Evolutionary conservation across 2,888 invertebrate genomes (phyloP).

Genomic region (Cecidostiba fungosa): DNA sequence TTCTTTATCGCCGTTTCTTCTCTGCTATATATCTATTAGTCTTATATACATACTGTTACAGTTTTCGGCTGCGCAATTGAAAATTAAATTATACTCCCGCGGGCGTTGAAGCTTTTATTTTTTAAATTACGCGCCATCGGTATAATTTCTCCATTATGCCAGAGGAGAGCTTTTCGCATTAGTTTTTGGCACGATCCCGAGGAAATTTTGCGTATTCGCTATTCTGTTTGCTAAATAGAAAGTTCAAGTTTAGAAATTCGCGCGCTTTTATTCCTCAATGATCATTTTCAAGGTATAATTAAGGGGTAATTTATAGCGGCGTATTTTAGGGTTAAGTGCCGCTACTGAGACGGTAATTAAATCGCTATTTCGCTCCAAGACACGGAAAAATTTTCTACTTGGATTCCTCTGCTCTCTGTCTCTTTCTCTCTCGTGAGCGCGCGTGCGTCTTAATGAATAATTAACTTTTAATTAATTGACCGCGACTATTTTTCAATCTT

Average conservation of each 20-base stretch:
- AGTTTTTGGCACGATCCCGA: neutral
- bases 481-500: slow-evolving; percentile 15
- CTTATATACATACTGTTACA: slow-evolving; percentile 28
- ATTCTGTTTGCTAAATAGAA: neutral
- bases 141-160: slow-evolving; percentile 42
- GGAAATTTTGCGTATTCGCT: neutral
- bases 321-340: slow-evolving; percentile 18
- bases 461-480: slow-evolving; percentile 39
- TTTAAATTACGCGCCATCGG: slow-evolving; percentile 33
- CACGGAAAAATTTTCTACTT: slow-evolving; percentile 18
- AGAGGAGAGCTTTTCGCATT: neutral
- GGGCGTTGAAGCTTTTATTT: slow-evolving; percentile 24
- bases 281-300: slow-evolving; percentile 16
- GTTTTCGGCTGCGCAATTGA: slow-evolving; percentile 30
- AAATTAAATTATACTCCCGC: slow-evolving; percentile 20
- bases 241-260: slow-evolving; percentile 7
- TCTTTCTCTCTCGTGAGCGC: neutral
- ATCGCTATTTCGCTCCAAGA: neutral
- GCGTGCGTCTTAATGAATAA: slow-evolving; percentile 26
- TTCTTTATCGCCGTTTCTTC: slow-evolving; percentile 25
- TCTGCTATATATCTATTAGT: slow-evolving; percentile 28
- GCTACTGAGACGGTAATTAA: slow-evolving; percentile 32
- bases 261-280: neutral
- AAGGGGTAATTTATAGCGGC: neutral
- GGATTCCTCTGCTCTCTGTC: neutral